Evolutionary conservation across 2,797 vertebrate species (phyloP).

Genomic region (Sparus aurata): DNA sequence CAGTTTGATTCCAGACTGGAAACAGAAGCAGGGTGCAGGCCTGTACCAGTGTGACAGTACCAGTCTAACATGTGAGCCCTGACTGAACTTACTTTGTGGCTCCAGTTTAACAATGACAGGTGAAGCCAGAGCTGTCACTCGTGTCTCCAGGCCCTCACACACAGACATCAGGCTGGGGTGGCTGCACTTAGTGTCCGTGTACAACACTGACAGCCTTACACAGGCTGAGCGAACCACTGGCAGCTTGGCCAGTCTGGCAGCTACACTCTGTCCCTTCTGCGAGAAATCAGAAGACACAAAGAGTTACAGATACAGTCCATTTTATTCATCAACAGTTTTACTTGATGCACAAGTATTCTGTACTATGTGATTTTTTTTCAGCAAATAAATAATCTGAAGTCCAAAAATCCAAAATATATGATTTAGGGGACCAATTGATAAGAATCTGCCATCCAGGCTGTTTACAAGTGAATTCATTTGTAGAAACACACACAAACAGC

Average conservation of each 20-base stretch:
- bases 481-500: neutral
- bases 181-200: slow-evolving; percentile 84
- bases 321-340: neutral
- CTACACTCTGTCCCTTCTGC: slow-evolving; percentile 77
- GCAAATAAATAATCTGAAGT: neutral
- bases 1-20: no score
- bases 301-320: no score
- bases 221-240: slow-evolving; percentile 88
- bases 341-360: no score
- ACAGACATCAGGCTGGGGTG: slow-evolving; percentile 84
- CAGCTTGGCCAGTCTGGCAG: slow-evolving; percentile 83
- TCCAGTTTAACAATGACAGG: slow-evolving; percentile 88
- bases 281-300: slow-evolving; percentile 8
- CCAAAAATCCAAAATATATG: neutral
- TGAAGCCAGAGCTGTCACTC: slow-evolving; percentile 80
- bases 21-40: neutral
- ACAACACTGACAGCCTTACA: slow-evolving; percentile 82
- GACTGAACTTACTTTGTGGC: slow-evolving; percentile 88
- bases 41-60: neutral
- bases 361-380: neutral
- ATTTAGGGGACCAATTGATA: neutral
- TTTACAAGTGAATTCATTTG: no score
- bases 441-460: no score
- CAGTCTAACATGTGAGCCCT: neutral
- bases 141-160: slow-evolving; percentile 88